These are phyloP conservation scores for Xiphophorus couchianus DNA, from an alignment of 2,113 vertebrate genomes.

Conservation along the genomic window DNA sequence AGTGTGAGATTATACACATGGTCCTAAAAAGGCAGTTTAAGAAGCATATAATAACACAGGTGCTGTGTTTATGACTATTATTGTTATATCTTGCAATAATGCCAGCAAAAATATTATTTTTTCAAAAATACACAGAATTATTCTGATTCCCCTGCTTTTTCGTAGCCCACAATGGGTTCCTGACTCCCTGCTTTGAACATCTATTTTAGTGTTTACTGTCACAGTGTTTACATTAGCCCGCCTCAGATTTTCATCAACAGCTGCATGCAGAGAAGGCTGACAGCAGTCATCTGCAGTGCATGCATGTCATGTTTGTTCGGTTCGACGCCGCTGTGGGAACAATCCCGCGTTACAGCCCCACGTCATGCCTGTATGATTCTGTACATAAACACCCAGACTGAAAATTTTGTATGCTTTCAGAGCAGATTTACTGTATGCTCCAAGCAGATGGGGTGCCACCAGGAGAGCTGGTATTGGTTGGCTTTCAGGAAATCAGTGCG, in stretches of 20 bases:
- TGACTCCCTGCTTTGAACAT: background rate
- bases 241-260: slow-evolving; percentile 4
- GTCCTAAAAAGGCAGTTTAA: background rate
- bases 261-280: background rate
- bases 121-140: background rate
- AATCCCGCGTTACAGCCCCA: background rate
- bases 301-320: background rate
- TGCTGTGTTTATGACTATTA: background rate
- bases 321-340: background rate
- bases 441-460: background rate
- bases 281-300: slow-evolving; percentile 1
- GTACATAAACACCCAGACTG: slow-evolving; percentile 29
- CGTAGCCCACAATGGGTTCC: background rate
- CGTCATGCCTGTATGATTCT: background rate
- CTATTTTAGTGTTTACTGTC: background rate
- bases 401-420: background rate
- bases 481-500: slow-evolving; percentile 17
- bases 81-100: background rate
- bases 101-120: background rate
- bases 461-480: background rate
- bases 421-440: background rate
- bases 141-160: background rate
- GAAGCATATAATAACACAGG: too few relatives aligned
- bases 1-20: background rate
- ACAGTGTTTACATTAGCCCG: background rate